phyloP scores from a whole-genome alignment of 1,140 invertebrate genomes.

The Pinna nobilis region DNA sequence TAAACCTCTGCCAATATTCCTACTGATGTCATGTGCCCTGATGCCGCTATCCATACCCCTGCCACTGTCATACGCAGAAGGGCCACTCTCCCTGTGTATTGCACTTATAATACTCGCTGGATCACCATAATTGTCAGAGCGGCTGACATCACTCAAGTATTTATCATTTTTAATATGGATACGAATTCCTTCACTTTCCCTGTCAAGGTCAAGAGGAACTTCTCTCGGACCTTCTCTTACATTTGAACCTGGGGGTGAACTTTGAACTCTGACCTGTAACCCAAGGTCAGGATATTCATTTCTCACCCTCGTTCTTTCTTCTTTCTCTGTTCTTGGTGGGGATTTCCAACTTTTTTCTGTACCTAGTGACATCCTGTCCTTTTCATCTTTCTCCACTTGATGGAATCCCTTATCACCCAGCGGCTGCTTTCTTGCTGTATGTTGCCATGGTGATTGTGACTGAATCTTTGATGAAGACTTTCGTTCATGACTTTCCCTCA shows the following conservation, averaged over 20 bases:
- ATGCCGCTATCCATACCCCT: neutral
- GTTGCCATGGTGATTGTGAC: no score
- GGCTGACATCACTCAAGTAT: neutral
- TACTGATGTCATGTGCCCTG: neutral
- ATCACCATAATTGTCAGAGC: neutral
- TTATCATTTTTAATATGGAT: conserved; percentile 45
- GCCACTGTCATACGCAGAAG: neutral
- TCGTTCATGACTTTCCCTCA: no score
- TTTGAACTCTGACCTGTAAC: neutral
- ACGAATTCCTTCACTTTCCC: conserved; percentile 42
- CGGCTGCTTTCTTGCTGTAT: no score
- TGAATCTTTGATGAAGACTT: no score
- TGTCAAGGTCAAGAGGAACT: neutral
- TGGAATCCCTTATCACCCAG: neutral
- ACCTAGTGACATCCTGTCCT: neutral
- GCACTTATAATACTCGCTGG: conserved; percentile 11
- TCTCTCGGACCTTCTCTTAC: no score
- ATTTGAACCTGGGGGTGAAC: no score
- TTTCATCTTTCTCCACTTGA: neutral
- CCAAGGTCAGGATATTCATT: neutral
- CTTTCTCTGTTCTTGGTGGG: neutral
- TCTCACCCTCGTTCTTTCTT: neutral
- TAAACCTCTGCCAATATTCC: neutral
- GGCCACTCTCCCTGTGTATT: neutral
- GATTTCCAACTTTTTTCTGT: neutral